phyloP scores from a whole-genome alignment of 1,140 invertebrate genomes.

The Drosophila guanche region DNA sequence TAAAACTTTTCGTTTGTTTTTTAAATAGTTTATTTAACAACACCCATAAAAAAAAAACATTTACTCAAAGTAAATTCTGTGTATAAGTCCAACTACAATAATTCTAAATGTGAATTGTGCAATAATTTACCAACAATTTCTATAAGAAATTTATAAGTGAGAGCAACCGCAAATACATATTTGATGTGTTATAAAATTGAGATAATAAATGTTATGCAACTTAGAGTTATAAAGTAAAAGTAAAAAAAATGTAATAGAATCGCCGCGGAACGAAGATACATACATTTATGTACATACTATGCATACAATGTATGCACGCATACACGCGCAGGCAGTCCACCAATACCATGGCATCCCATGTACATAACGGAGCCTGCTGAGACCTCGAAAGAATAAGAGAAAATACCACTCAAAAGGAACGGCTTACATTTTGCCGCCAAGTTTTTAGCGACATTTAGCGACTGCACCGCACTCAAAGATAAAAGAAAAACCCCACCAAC shows the following conservation, averaged over 20 bases:
- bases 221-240: slow-evolving; percentile 43
- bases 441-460: slow-evolving; percentile 2
- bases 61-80: slow-evolving; percentile 35
- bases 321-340: slow-evolving; percentile 8
- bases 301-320: slow-evolving; percentile 1
- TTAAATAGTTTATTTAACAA: slow-evolving; percentile 44
- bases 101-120: slow-evolving; percentile 56
- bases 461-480: not conserved
- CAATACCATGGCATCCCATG: slow-evolving; percentile 19
- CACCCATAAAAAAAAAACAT: slow-evolving; percentile 21
- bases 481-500: slow-evolving; percentile 41
- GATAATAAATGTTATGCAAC: slow-evolving; percentile 38
- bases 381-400: slow-evolving; percentile 22
- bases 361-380: slow-evolving; percentile 30
- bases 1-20: slow-evolving; percentile 63
- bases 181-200: slow-evolving; percentile 4
- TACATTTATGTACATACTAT: not conserved
- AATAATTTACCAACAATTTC: slow-evolving; percentile 73
- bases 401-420: slow-evolving; percentile 7
- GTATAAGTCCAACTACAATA: slow-evolving; percentile 20
- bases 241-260: slow-evolving; percentile 14
- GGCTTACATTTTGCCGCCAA: slow-evolving; percentile 34
- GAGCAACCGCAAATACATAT: slow-evolving; percentile 21
- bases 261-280: slow-evolving; percentile 3
- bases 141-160: slow-evolving; percentile 73